Base-by-base conservation (phyloP, 2,888 invertebrate genomes). In the Tenthredo mesomela region DNA sequence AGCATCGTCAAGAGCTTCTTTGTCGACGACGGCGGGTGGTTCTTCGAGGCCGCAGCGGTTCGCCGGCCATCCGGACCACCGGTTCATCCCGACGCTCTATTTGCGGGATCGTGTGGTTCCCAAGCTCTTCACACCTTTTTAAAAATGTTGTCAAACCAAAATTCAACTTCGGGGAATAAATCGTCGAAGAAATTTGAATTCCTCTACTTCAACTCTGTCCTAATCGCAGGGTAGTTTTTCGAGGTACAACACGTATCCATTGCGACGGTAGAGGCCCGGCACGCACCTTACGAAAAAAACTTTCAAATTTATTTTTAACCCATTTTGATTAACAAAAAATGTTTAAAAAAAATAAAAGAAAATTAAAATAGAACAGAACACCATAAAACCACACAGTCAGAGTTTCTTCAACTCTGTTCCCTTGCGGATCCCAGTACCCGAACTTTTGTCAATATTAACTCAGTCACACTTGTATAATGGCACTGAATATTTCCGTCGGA, bases 1-100 rank as follows among this genome's bases (percentile, higher is more conserved):
- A 90, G 88, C 89, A 89, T 91, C 91, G 91, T 92, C 91, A 90
- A 90, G 89, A 89, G 71, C 86, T 87, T 89, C 90, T 92, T 92
- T 92, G 91, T 92, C 88, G 86, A 87, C 86, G 87, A 87, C 91
- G 88, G 91, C 91, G 91, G 92, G 90, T 91, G 91, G 91, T 85
- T 88, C 87, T 87, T 82, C 65, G 47, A 82, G 65, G 33, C 40
- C 82, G 43, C 3, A 67, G 29, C 82, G 43, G 18, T 47, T 40
- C 43, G 82, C 82, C 87, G 87, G 88, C 88, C 89, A 89, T 89
- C 88, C 88, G 87, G 87, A 88, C 88, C 90, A 90, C 88, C 89
- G 89, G 89, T 87, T 89, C 90, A 89, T 90, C 87, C 43, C 73
- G 73, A 43, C 43, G 73, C 12, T 73, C 21, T 67, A 18, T 33